Evolutionary conservation across 2,113 vertebrate species (phyloP).

Genomic region (Cebus imitator): DNA sequence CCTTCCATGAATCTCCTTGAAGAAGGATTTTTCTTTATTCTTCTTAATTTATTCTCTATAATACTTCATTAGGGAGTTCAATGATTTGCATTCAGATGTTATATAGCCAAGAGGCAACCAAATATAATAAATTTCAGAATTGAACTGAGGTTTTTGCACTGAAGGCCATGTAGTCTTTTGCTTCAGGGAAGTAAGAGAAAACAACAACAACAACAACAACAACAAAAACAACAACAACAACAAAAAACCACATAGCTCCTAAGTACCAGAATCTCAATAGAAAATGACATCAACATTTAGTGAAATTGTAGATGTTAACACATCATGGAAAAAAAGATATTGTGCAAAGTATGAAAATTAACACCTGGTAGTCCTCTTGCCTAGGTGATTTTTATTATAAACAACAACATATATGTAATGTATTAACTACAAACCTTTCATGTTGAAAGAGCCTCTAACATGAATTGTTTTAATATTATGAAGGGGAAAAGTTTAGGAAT

Average conservation of each 20-base stretch:
- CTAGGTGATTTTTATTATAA: slow-evolving; percentile 79
- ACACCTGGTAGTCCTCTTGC: slow-evolving; percentile 78
- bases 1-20: not conserved
- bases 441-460: slow-evolving; percentile 81
- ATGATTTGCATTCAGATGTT: slow-evolving; percentile 89
- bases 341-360: slow-evolving; percentile 84
- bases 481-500: slow-evolving; percentile 78
- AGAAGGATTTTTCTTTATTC: slow-evolving; percentile 69
- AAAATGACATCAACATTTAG: slow-evolving; percentile 81
- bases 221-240: slow-evolving; percentile 36
- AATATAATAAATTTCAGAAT: slow-evolving; percentile 86
- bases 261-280: slow-evolving; percentile 81
- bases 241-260: slow-evolving; percentile 77
- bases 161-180: slow-evolving; percentile 86
- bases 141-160: slow-evolving; percentile 87
- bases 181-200: slow-evolving; percentile 78
- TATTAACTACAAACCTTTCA: slow-evolving; percentile 80
- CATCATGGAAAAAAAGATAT: slow-evolving; percentile 79
- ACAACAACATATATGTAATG: slow-evolving; percentile 81
- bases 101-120: slow-evolving; percentile 89
- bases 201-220: not conserved
- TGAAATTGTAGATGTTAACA: slow-evolving; percentile 83
- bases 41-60: slow-evolving; percentile 90
- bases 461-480: slow-evolving; percentile 78
- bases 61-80: slow-evolving; percentile 88